Percentiles rank a stretch among this genome's conserved stretches.
These are phyloP conservation scores for Tetrao urogallus DNA, from an alignment of 2,113 vertebrate genomes.

Conservation along the genomic window DNA sequence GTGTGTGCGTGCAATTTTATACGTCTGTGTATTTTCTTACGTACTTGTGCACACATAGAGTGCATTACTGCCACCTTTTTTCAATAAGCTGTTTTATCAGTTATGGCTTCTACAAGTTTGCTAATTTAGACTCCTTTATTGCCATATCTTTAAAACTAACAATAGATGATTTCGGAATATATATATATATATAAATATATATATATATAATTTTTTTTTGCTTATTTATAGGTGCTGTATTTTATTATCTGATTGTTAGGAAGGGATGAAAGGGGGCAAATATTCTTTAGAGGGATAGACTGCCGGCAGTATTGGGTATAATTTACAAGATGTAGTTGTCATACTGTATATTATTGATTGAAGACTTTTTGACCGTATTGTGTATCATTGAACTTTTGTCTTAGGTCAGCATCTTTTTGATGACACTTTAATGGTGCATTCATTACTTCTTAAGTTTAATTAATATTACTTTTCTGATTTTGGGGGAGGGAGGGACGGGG, in stretches of 20 bases:
- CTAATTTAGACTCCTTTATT: slow-evolving; percentile 96
- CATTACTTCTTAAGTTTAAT: slow-evolving; percentile 88
- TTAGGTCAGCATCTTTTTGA: slow-evolving; percentile 90
- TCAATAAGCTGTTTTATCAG: slow-evolving; percentile 97
- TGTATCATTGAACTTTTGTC: slow-evolving; percentile 92
- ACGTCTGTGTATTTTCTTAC: slow-evolving; percentile 93
- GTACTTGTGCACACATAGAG: slow-evolving; percentile 94
- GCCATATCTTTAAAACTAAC: slow-evolving; percentile 95
- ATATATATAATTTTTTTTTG: slow-evolving; percentile 86
- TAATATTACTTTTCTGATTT: slow-evolving; percentile 84
- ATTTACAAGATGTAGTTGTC: slow-evolving; percentile 99
- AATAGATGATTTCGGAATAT: slow-evolving; percentile 91
- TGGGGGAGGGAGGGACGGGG: slow-evolving; percentile 73
- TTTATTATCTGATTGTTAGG: slow-evolving; percentile 97
- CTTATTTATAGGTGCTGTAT: slow-evolving; percentile 99
- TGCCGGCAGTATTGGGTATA: slow-evolving; percentile 99
- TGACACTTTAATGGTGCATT: slow-evolving; percentile 92
- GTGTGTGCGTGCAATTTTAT: slow-evolving; percentile 84
- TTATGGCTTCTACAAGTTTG: slow-evolving; percentile 92
- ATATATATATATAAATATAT: slow-evolving; percentile 81
- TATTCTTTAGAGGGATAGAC: slow-evolving; percentile 98
- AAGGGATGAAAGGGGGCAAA: slow-evolving; percentile 97
- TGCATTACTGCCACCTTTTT: slow-evolving; percentile 98
- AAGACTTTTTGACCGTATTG: slow-evolving; percentile 92
- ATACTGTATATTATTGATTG: slow-evolving; percentile 98